These are phyloP conservation scores for Sitta europaea DNA, from an alignment of 2,113 vertebrate genomes.

Conservation along the genomic window DNA sequence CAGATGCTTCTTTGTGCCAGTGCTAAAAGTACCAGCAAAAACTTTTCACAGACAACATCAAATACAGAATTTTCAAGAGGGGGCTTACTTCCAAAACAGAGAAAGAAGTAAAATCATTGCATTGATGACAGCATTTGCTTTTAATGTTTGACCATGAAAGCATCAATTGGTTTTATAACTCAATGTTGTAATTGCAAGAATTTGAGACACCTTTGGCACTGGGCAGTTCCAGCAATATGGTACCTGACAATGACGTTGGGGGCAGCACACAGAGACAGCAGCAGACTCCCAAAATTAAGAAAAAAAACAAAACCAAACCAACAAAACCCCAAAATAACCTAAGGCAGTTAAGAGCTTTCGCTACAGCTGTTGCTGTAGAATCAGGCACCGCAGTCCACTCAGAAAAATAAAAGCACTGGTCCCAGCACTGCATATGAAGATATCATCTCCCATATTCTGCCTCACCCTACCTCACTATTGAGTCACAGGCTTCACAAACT, in stretches of 20 bases:
- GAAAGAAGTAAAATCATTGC: not conserved
- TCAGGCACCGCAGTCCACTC: not conserved
- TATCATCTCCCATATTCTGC: not conserved
- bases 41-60: not conserved
- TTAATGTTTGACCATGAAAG: not conserved
- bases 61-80: not conserved
- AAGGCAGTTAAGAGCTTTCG: not conserved
- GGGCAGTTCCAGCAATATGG: not conserved
- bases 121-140: not conserved
- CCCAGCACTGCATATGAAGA: not conserved
- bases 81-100: not conserved
- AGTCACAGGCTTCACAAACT: not conserved
- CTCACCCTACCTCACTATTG: not conserved
- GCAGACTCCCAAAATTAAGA: not conserved
- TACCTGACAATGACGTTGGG: not conserved
- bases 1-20: not conserved
- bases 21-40: not conserved
- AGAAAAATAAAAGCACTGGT: not conserved
- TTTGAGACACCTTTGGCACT: not conserved
- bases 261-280: not conserved
- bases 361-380: not conserved
- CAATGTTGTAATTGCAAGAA: not conserved
- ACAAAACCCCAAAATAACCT: not conserved
- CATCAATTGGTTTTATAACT: not conserved
- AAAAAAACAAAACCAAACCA: not conserved